Base-by-base conservation (phyloP, 92 coral and sea anemone species). In the Isaurus tuberculatus region DNA sequence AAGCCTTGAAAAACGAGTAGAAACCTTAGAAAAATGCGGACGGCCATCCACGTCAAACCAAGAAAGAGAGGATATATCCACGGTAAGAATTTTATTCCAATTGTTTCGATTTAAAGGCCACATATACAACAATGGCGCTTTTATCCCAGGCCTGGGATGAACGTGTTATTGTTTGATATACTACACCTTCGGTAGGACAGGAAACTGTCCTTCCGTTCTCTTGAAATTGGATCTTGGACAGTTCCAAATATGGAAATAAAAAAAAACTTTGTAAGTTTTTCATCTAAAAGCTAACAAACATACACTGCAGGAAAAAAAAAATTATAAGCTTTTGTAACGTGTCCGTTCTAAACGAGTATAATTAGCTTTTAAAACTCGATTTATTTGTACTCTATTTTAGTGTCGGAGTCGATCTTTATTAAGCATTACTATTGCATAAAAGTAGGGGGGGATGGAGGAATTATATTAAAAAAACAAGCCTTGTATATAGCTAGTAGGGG, bases 181-280 rank as follows among this genome's bases (percentile, higher is more conserved):
- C 63, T n/a, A 55, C 63, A 55, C 63, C 63, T 26, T 55, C 19
- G 63, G n/a, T n/a, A n/a, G 19, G 63, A 55, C 63, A 55, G 63
- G 63, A 55, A 55, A 55, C 63, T 19, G 1, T 19, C 63, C 63
- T 55, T 3, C 63, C 27, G 63, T 26, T 55, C 63, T 55, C 63
- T n/a, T 19, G 63, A 55, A 55, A 55, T 55, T 55, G 63, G 26
- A 55, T 55, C 22, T 8, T 55, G 63, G 63, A 19, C 27, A 22
- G 22, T 55, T 55, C 63, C 63, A 55, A 55, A 55, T 55, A 55
- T 55, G 63, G 63, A 55, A 55, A 55, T 26, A 55, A 55, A 55
- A 55, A 55, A 1, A 55, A 55, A 55, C 8, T 55, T 55, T 55
- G 25, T n/a, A 55, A 55, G 63, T 17, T 7, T 55, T 55, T 55